Evolutionary conservation across 2,797 vertebrate genomes (phyloP).

Genomic region (Scarus forsteni): DNA sequence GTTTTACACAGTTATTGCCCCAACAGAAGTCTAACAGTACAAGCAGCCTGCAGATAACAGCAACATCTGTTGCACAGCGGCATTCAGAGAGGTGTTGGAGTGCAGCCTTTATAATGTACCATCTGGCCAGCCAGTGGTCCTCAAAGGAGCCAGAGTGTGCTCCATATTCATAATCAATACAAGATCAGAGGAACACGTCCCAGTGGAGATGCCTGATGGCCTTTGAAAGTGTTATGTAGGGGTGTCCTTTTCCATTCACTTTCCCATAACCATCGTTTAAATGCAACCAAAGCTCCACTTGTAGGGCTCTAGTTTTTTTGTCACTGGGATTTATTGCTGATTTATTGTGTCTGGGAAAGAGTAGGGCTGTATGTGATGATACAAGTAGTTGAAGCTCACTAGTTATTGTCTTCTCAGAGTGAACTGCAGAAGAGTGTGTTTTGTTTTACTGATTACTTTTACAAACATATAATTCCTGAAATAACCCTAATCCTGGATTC

Average conservation of each 20-base stretch:
- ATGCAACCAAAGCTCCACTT: constrained; percentile 17
- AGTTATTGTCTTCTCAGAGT: no score
- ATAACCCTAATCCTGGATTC: background rate
- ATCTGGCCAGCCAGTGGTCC: constrained; percentile 54
- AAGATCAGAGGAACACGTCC: constrained; percentile 42
- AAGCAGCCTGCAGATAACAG: constrained; percentile 63
- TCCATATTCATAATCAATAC: constrained; percentile 53
- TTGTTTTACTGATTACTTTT: background rate
- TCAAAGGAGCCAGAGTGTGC: constrained; percentile 41
- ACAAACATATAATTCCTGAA: constrained; percentile 2
- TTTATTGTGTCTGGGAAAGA: constrained; percentile 32
- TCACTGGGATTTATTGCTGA: constrained; percentile 10
- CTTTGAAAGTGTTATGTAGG: constrained; percentile 27
- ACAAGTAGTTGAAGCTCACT: no score
- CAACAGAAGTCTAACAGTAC: constrained; percentile 59
- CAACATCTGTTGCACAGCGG: constrained; percentile 70
- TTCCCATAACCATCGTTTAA: constrained; percentile 28
- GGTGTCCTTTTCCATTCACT: constrained; percentile 22
- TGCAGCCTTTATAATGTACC: constrained; percentile 53
- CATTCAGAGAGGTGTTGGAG: constrained; percentile 52
- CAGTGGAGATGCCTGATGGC: constrained; percentile 43
- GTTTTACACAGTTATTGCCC: constrained; percentile 62
- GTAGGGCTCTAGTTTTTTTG: constrained; percentile 6
- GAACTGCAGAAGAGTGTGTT: no score
- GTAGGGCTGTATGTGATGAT: background rate